Conservation (phyloP, 2,797 vertebrate genomes). For the Limosa lapponica region DNA sequence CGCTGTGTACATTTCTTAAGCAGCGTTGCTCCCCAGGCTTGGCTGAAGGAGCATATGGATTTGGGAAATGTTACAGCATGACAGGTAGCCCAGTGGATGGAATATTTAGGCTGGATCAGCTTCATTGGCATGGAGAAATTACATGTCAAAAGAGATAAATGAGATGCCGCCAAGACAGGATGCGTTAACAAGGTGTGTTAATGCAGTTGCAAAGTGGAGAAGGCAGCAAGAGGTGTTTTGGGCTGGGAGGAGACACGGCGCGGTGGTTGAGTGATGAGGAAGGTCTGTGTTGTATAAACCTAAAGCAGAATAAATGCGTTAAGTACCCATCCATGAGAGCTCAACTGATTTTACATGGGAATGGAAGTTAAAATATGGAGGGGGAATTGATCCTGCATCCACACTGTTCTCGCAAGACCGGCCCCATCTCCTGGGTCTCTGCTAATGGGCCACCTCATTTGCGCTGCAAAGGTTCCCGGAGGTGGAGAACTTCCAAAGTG, state of each 20-base stretch:
- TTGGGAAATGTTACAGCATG: background rate
- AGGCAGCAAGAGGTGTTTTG: background rate
- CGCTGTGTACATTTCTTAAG: fast-evolving
- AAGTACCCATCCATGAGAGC: background rate
- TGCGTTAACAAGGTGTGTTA: background rate
- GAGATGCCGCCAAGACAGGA: background rate
- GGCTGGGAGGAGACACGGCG: background rate
- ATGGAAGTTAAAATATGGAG: background rate
- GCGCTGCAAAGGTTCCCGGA: background rate
- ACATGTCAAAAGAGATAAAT: background rate
- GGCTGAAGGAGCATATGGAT: background rate
- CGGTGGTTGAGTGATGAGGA: background rate
- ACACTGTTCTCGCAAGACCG: fast-evolving
- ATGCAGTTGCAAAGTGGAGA: background rate
- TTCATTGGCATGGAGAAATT: background rate
- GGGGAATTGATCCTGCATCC: background rate
- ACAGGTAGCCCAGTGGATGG: background rate
- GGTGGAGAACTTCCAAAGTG: background rate
- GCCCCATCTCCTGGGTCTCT: background rate
- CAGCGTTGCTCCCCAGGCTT: background rate
- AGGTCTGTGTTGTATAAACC: background rate
- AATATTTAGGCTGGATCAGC: background rate
- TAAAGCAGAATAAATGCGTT: background rate
- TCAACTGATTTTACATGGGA: background rate
- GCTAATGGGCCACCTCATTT: background rate